Conservation (phyloP, 2,797 vertebrate species). For the Stomatorhinus walkeri region DNA sequence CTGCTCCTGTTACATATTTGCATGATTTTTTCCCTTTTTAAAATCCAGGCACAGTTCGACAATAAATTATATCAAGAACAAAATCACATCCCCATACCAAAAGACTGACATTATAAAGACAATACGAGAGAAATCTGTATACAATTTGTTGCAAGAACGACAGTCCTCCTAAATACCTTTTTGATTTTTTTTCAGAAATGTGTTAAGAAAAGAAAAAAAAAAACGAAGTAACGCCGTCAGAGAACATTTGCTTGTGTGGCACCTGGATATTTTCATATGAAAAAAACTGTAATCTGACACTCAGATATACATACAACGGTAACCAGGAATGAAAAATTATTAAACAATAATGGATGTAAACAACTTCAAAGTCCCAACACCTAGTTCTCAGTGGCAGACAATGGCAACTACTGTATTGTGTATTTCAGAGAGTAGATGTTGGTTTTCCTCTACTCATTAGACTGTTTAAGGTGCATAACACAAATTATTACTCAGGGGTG, state of each 20-base stretch:
- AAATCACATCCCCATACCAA: neutral
- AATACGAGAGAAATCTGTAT: neutral
- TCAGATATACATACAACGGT: neutral
- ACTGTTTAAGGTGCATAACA: neutral
- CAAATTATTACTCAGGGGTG: neutral
- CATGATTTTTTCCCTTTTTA: neutral
- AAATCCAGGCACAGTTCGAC: neutral
- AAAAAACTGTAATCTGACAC: neutral
- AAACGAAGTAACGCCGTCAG: neutral
- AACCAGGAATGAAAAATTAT: neutral
- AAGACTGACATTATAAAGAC: neutral
- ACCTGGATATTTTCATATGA: neutral
- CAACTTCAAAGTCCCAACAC: neutral
- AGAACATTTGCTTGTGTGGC: neutral
- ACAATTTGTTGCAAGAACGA: neutral
- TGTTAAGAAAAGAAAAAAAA: neutral
- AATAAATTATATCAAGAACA: constrained; percentile 14
- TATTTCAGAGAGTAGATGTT: neutral
- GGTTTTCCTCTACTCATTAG: neutral
- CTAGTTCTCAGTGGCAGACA: constrained; percentile 7
- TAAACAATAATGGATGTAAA: neutral
- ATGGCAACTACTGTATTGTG: neutral
- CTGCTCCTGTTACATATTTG: neutral
- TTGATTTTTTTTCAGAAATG: neutral
- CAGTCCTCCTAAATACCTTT: neutral